Percentiles rank a stretch among this genome's conserved stretches.
phyloP scores from a whole-genome alignment of 2,888 invertebrate species.

The Drosophila paranaensis region DNA sequence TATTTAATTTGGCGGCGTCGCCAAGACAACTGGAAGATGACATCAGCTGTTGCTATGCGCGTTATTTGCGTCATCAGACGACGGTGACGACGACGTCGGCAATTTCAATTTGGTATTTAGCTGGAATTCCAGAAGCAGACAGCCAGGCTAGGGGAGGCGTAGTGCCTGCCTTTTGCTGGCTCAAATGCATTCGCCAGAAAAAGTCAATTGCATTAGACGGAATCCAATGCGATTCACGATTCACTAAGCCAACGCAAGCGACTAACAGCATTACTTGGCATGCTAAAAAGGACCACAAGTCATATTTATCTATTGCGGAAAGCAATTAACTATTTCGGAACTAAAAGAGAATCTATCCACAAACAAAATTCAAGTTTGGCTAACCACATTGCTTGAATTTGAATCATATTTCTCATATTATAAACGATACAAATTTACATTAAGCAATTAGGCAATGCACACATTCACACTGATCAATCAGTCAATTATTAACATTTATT shows the following conservation, averaged over 20 bases:
- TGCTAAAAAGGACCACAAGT: neutral
- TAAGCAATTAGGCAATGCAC: neutral
- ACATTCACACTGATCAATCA: neutral
- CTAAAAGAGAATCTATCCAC: no score
- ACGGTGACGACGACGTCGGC: neutral
- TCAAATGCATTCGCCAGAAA: constrained; percentile 9
- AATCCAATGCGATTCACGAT: neutral
- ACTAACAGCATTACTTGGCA: no score
- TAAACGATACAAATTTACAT: neutral
- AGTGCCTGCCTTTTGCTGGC: neutral
- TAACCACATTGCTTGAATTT: neutral
- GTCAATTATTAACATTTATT: neutral
- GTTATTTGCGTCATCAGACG: constrained; percentile 66
- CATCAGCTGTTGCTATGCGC: constrained; percentile 55
- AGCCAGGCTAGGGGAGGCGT: neutral
- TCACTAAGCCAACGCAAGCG: neutral
- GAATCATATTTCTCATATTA: no score
- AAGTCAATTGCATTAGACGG: neutral
- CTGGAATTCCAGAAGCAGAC: constrained; percentile 27
- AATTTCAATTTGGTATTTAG: constrained; percentile 41
- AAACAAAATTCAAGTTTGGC: no score
- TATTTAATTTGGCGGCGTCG: constrained; percentile 61
- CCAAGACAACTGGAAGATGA: constrained; percentile 40
- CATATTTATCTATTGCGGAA: neutral
- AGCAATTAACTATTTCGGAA: neutral